Base-by-base conservation (phyloP, 2,113 vertebrate species). In the Neoarius graeffei region DNA sequence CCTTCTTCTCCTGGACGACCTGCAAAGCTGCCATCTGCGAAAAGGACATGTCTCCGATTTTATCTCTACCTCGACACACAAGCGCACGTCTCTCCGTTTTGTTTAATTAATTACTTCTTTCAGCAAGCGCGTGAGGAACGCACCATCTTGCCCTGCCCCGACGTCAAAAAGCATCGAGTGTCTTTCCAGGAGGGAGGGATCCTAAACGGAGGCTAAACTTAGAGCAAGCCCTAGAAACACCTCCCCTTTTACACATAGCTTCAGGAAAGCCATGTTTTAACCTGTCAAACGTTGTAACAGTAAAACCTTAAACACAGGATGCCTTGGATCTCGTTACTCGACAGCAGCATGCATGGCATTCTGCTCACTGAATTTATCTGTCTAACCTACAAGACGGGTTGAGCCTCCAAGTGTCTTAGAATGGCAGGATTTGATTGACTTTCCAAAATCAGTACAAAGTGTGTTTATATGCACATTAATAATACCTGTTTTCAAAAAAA, bases 271-370 rank as follows among this genome's bases (percentile, higher is more conserved):
- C 59, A 88, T 88, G 76, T 89, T 81, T 85, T 87, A 81, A 85
- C 56, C 57, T 83, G 85, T 88, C 86, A 89, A 42, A 25, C 84
- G 79, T 11, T 80, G 86, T 71, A 77, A 59, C 62, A 59, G 85
- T 94, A 93, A 93, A 95, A 93, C 91, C 87, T 35, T 27, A 9
- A 60, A 23, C 77, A 23, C 77, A 89, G 83, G 88, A 92, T 81
- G 90, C 89, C 90, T 84, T 83, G 42, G 57, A 77, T 8, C 60
- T 64, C 59, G 88, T 88, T 92, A 93, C 91, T 92, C 3, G 42
- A 42, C 42, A 42, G 92, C 91, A 77, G 81, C 89, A 86, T 8
- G 54, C 81, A 88, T 91, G 14, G 57, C 42, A 20, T 11, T 50
- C 4, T 42, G 27, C 14, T 25, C 27, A 19, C 7, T 52, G 11